Evolutionary conservation across 1,140 invertebrate species (phyloP).

Genomic region (Rhagoletis zephyria): DNA sequence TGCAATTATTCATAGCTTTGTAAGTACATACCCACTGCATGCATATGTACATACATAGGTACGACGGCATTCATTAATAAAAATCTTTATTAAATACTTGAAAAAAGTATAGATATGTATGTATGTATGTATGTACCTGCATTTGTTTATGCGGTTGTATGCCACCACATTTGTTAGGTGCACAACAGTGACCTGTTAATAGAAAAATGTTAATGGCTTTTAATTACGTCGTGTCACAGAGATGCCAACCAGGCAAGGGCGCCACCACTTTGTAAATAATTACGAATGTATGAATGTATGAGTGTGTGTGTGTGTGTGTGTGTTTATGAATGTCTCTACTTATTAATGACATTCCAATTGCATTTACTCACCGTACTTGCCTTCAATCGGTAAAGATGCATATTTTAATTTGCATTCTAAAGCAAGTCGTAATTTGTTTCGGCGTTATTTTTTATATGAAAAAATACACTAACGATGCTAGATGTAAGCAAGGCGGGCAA

Average conservation of each 20-base stretch:
- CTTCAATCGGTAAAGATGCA: not conserved
- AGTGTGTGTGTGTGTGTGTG: not conserved
- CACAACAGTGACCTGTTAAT: not conserved
- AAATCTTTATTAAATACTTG: not conserved
- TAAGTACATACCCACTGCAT: not conserved
- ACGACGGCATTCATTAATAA: not conserved
- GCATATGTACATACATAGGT: not conserved
- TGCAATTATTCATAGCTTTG: no score
- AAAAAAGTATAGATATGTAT: no score
- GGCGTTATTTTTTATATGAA: not conserved
- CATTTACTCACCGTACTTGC: not conserved
- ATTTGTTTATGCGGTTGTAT: not conserved
- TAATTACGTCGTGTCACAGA: constrained; percentile 34
- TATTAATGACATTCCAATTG: constrained; percentile 27
- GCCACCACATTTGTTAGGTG: not conserved
- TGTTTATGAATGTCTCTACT: not conserved
- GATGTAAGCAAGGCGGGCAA: no score
- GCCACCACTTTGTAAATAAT: not conserved
- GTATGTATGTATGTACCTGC: no score
- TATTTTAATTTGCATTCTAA: not conserved
- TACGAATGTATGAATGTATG: not conserved
- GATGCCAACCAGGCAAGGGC: not conserved
- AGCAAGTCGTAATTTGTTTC: not conserved
- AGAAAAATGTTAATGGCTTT: constrained; percentile 9
- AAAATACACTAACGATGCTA: no score